Evolutionary conservation across 2,888 invertebrate species (phyloP).

Genomic region (Hypomecis punctinalis): DNA sequence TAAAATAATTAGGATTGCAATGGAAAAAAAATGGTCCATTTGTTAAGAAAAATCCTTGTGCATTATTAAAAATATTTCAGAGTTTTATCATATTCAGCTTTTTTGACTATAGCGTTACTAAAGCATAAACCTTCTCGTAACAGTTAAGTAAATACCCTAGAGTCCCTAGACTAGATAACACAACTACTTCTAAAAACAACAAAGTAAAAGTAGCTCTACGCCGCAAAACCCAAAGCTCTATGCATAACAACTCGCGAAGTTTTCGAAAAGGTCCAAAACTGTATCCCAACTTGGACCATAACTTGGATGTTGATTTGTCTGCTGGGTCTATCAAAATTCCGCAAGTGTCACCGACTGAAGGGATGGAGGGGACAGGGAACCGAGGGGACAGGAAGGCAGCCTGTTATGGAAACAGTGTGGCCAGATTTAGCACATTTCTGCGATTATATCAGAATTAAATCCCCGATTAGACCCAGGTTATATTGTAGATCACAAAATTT

Average conservation of each 20-base stretch:
- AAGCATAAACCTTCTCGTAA: background rate
- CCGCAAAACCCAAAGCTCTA: slow-evolving; percentile 19
- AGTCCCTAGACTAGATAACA: too few species aligned
- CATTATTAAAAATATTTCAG: too few species aligned
- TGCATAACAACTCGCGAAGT: slow-evolving; percentile 23
- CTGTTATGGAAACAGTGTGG: slow-evolving; percentile 2
- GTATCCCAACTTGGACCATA: slow-evolving; percentile 26
- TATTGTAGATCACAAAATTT: too few species aligned
- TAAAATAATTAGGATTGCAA: too few species aligned
- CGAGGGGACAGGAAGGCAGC: slow-evolving; percentile 60
- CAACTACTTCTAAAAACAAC: background rate
- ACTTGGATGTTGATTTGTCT: slow-evolving; percentile 47
- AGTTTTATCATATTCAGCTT: too few species aligned
- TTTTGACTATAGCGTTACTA: too few species aligned
- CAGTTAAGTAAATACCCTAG: background rate
- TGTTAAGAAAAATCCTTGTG: too few species aligned
- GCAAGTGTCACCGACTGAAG: slow-evolving; percentile 63
- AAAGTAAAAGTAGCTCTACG: background rate
- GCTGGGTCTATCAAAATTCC: slow-evolving; percentile 73
- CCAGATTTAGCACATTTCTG: too few species aligned
- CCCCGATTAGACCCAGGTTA: too few species aligned
- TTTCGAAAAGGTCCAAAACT: slow-evolving; percentile 19
- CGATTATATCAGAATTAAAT: too few species aligned
- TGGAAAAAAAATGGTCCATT: too few species aligned
- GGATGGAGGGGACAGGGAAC: slow-evolving; percentile 46